A percentile compares a stretch with the other conserved stretches of the same genome.
Evolutionary conservation across 2,888 invertebrate genomes (phyloP).

Genomic region (Platycnemis pennipes): DNA sequence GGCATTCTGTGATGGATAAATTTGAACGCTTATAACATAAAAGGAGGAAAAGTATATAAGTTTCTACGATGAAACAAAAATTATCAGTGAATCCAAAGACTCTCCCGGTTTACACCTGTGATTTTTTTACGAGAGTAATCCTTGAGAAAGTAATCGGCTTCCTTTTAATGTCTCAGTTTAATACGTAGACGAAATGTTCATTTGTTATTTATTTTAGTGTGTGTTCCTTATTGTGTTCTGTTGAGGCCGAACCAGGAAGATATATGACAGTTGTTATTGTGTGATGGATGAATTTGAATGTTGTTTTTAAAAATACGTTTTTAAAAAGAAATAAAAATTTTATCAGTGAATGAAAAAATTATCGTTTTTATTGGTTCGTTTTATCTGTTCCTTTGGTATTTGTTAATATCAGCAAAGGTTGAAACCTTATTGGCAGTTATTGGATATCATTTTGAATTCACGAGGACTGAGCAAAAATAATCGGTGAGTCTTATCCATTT

Average conservation of each 20-base stretch:
- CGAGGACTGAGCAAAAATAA: constrained; percentile 8
- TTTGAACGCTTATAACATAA: constrained; percentile 36
- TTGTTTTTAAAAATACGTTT: constrained; percentile 39
- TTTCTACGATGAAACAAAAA: constrained; percentile 36
- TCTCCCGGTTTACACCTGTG: constrained; percentile 36
- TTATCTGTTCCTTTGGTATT: constrained; percentile 39
- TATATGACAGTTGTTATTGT: constrained; percentile 39
- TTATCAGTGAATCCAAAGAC: constrained; percentile 39
- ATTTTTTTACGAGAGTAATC: constrained; percentile 39
- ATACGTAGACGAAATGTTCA: constrained; percentile 39
- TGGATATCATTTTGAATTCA: constrained; percentile 39
- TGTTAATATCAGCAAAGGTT: constrained; percentile 27
- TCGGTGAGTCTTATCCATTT: constrained; percentile 34
- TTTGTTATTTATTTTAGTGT: constrained; percentile 39
- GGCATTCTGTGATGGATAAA: constrained; percentile 39
- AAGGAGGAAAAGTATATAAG: background rate
- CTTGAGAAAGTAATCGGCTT: constrained; percentile 28
- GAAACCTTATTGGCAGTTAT: constrained; percentile 36
- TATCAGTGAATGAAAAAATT: constrained; percentile 31
- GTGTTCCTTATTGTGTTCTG: constrained; percentile 39
- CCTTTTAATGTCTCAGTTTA: constrained; percentile 39
- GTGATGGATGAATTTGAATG: constrained; percentile 39
- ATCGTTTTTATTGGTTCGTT: constrained; percentile 39
- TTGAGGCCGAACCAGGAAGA: constrained; percentile 36
- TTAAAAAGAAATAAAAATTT: constrained; percentile 39